Evolutionary conservation across 2,113 vertebrate species (phyloP).

Genomic region (Pituophis catenifer): DNA sequence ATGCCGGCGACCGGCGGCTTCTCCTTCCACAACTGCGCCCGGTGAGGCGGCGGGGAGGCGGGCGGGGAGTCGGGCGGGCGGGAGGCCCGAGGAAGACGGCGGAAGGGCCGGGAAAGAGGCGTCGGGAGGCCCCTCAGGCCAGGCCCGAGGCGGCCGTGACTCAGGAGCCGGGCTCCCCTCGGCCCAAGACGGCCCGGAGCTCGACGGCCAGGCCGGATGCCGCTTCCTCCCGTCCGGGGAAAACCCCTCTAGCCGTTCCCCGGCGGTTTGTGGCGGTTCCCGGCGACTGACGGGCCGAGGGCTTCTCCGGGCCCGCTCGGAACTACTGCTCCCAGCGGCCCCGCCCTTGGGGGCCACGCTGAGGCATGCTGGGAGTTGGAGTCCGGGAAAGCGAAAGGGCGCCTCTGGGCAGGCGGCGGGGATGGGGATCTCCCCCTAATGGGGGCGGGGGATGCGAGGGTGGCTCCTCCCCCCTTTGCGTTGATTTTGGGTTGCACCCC

Average conservation of each 20-base stretch:
- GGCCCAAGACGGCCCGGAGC: too few species aligned
- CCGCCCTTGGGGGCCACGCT: neutral
- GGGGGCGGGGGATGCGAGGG: neutral
- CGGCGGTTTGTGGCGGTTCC: too few species aligned
- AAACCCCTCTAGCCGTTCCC: accelerated
- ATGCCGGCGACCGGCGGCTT: slow-evolving; percentile 72
- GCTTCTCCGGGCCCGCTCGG: neutral
- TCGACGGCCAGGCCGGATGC: neutral
- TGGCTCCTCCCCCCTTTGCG: neutral
- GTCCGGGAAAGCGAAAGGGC: neutral
- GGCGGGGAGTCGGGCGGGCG: neutral
- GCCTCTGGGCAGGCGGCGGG: neutral
- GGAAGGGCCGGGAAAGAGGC: neutral
- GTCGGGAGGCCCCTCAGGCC: neutral
- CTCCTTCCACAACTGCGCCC: slow-evolving; percentile 87
- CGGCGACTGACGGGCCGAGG: neutral
- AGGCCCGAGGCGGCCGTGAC: neutral
- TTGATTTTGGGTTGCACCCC: neutral
- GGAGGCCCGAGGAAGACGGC: accelerated
- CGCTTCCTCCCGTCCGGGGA: neutral
- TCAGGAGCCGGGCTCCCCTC: neutral
- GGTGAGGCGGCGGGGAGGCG: slow-evolving; percentile 60
- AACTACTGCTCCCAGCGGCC: neutral
- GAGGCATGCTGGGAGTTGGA: neutral
- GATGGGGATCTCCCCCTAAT: neutral